phyloP scores from a whole-genome alignment of 2,888 invertebrate genomes.

The Amblyteles armatorius region DNA sequence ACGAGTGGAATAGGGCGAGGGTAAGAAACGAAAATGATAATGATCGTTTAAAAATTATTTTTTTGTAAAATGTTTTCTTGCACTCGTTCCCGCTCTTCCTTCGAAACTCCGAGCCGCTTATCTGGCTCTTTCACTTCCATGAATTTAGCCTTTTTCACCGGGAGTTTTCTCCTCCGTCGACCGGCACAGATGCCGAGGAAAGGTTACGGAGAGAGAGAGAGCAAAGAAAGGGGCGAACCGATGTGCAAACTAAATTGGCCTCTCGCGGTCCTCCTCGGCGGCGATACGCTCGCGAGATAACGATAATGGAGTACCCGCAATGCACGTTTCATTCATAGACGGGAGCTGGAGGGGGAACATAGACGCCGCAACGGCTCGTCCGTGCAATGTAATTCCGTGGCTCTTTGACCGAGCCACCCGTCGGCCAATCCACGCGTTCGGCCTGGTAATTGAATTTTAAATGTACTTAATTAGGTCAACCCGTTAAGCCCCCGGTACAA shows the following conservation, averaged over 20 bases:
- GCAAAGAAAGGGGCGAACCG: slow-evolving; percentile 35
- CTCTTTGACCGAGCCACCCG: slow-evolving; percentile 46
- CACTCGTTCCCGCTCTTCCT: neutral
- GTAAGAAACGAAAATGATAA: slow-evolving; percentile 13
- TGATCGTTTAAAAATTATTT: neutral
- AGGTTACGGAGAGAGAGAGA: slow-evolving; percentile 45
- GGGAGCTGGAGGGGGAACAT: neutral
- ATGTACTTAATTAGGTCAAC: slow-evolving; percentile 80
- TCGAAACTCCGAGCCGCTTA: slow-evolving; percentile 9
- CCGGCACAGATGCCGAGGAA: slow-evolving; percentile 1
- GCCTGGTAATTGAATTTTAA: slow-evolving; percentile 81
- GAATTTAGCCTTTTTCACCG: slow-evolving; percentile 24
- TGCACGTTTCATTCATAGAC: slow-evolving; percentile 8
- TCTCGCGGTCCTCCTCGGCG: slow-evolving; percentile 35
- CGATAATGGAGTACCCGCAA: slow-evolving; percentile 61
- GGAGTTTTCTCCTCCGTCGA: slow-evolving; percentile 8
- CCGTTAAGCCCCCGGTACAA: slow-evolving; percentile 67
- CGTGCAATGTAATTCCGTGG: slow-evolving; percentile 64
- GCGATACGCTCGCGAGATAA: slow-evolving; percentile 67
- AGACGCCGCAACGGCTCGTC: slow-evolving; percentile 34
- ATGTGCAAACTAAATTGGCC: slow-evolving; percentile 66
- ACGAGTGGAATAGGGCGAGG: neutral
- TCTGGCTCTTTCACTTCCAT: slow-evolving; percentile 10
- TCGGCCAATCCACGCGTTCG: slow-evolving; percentile 52
- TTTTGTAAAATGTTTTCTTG: neutral